Evolutionary conservation across 1,140 invertebrate genomes (phyloP), one percentile per base, ranked within the genome.

Genomic region (Callitettix versicolor): DNA sequence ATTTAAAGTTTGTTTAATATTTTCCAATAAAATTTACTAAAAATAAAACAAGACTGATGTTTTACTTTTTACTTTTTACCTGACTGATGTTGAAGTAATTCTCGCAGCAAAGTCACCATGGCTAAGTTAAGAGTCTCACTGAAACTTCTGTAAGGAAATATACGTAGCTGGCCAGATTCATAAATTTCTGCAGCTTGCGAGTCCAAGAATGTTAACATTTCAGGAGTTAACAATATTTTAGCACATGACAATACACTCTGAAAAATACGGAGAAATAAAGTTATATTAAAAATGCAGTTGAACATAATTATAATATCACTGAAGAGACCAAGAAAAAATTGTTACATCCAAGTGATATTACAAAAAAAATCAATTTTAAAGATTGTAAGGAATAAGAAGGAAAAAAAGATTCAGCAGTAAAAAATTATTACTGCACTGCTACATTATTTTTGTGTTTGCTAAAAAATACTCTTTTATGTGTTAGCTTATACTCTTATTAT

Each of bases 91-190:
- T 94, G 88, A 22, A 98, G 71, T 33, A 98, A 71, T 70, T 99
- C 94, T 57, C 92, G 74, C 36, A 99, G 70, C 47, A 98, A 70
- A 0, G 92, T 91, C 1, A 98, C 88, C 76, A 95, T 82, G 0
- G 95, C 91, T 38, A 98, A 72, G 71, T 92, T 96, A 41, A 98
- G 74, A 0, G 88, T 92, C 73, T 99, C 95, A 58, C 91, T 96
- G 65, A 95, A 93, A 2, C 88, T 90, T 64, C 88, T 84, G 68
- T 95, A 96, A 2, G 88, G 86, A 64, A 89, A 91, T 53, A 85
- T 79, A 68, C 82, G 74, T 33, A 86, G 76, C 60, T 77, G 73
- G 50, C 76, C 76, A 49, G 77, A 74, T 42, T 76, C 72, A 60
- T 77, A 80, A 17, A 92, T 79, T 71, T 94, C 86, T 51, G 81